These are phyloP conservation scores for Hippoglossus stenolepis DNA, from an alignment of 2,113 vertebrate genomes.

Conservation along the genomic window DNA sequence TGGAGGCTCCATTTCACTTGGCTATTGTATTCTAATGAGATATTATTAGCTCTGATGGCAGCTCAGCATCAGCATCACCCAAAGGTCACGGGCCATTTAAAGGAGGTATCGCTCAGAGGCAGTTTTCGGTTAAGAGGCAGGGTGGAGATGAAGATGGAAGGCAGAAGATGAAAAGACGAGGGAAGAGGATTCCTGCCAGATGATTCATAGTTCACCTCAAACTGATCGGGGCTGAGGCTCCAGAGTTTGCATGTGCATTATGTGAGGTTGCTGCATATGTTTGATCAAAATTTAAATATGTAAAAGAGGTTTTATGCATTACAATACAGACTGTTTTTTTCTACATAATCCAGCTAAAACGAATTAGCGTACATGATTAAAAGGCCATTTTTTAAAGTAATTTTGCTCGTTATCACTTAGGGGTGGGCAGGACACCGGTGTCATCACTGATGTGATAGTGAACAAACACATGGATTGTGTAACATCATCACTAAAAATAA, in stretches of 20 bases:
- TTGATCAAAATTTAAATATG: background rate
- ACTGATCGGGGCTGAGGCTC: conserved; percentile 15
- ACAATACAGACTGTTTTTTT: no score
- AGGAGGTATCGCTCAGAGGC: conserved; percentile 37
- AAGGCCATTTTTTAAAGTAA: no score
- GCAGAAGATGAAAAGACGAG: conserved; percentile 24
- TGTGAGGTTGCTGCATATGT: background rate
- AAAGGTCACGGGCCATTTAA: conserved; percentile 60
- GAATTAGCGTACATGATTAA: no score
- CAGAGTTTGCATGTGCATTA: background rate
- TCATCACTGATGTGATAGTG: no score
- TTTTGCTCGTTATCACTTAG: background rate
- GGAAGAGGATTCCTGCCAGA: conserved; percentile 10
- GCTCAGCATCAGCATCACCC: conserved; percentile 41
- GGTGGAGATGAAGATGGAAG: conserved; percentile 26
- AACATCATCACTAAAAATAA: no score
- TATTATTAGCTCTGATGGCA: conserved; percentile 59
- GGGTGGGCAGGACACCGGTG: no score
- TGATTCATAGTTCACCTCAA: conserved; percentile 26
- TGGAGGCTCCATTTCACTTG: conserved; percentile 22
- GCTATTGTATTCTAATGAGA: conserved; percentile 58
- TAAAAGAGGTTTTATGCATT: no score
- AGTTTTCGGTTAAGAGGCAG: conserved; percentile 39
- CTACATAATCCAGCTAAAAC: no score
- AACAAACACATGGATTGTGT: no score